phyloP scores from a whole-genome alignment of 2,113 vertebrate species.

The Copsychus sechellarum region DNA sequence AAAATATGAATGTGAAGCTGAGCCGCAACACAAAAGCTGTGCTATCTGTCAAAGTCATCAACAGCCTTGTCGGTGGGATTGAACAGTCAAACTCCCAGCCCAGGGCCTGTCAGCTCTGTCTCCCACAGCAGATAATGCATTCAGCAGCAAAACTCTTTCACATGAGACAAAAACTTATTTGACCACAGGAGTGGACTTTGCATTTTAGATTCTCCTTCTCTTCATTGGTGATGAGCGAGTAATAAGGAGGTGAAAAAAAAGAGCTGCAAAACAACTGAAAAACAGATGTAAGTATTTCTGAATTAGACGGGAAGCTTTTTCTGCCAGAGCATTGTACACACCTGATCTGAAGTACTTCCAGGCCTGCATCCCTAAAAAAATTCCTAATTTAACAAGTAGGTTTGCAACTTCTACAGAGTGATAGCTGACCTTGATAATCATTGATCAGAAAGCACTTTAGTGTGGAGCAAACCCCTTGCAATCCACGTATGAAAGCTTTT shows the following conservation, averaged over 20 bases:
- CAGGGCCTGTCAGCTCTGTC: constrained; percentile 36
- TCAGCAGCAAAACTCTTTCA: constrained; percentile 28
- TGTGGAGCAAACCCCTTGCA: not conserved
- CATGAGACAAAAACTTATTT: not conserved
- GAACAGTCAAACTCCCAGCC: constrained; percentile 5
- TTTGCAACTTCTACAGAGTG: not conserved
- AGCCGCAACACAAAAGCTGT: constrained; percentile 39
- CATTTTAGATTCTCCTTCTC: not conserved
- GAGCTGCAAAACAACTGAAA: not conserved
- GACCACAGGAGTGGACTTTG: constrained; percentile 12
- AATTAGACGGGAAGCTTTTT: not conserved
- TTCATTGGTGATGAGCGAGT: not conserved
- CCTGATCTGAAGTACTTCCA: not conserved
- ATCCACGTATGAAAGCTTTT: not conserved
- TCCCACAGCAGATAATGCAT: not conserved
- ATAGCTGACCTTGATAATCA: not conserved
- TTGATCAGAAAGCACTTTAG: not conserved
- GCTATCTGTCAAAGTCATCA: constrained; percentile 64
- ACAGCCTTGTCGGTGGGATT: constrained; percentile 19
- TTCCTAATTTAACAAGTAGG: not conserved
- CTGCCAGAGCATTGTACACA: not conserved
- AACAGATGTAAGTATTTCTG: not conserved
- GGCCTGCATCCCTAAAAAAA: not conserved
- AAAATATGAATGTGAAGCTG: constrained; percentile 21
- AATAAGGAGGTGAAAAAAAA: not conserved